Evolutionary conservation across 2,888 invertebrate genomes (phyloP).

Genomic region (Alcis repandata): DNA sequence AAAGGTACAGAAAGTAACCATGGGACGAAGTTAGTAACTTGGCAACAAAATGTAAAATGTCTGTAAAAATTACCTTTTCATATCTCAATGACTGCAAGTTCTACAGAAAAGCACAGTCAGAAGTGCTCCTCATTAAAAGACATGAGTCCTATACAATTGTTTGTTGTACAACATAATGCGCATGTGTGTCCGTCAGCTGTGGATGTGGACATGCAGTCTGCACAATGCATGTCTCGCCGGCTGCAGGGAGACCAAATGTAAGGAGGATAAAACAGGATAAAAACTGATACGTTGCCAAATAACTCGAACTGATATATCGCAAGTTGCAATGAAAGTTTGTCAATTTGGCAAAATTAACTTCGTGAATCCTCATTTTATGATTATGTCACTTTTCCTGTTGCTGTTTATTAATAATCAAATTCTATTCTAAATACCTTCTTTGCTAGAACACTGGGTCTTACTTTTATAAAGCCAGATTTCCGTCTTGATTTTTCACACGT

Average conservation of each 20-base stretch:
- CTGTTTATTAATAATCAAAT: no score
- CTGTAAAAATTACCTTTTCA: not conserved
- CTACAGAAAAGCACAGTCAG: not conserved
- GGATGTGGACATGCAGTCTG: slow-evolving; percentile 35
- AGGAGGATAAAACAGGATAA: not conserved
- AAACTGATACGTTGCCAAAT: not conserved
- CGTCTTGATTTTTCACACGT: no score
- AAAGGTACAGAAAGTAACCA: no score
- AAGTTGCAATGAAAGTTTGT: no score
- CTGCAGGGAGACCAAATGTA: slow-evolving; percentile 14
- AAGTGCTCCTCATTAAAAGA: not conserved
- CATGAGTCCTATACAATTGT: not conserved
- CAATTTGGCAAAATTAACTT: no score
- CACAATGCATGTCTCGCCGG: slow-evolving; percentile 27
- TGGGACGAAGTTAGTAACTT: no score
- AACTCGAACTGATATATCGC: no score
- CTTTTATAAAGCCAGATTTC: no score
- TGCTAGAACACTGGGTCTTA: no score
- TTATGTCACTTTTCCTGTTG: no score
- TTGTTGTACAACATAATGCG: not conserved
- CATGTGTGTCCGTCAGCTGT: slow-evolving; percentile 9
- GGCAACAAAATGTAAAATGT: not conserved
- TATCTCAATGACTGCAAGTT: not conserved
- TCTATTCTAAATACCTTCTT: no score
- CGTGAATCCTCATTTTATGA: no score